These are phyloP conservation scores for Calvadosia cruxmelitensis DNA, from an alignment of 30 jellyfish, hydroid and myxozoan species.

Conservation along the genomic window DNA sequence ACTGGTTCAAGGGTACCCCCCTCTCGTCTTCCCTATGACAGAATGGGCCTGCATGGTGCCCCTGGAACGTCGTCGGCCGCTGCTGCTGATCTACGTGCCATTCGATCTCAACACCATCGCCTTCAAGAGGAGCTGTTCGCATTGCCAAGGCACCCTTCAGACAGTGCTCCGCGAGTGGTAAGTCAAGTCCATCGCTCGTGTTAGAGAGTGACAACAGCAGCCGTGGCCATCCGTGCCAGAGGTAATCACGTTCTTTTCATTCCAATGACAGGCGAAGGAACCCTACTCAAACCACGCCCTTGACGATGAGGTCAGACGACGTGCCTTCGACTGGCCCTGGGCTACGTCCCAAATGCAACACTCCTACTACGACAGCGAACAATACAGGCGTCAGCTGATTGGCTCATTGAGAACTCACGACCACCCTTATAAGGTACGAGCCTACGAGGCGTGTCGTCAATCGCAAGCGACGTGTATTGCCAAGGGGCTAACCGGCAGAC, in stretches of 20 bases:
- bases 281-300: conserved; percentile 54
- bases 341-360: conserved; percentile 44
- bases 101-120: conserved; percentile 77
- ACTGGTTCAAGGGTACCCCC: conserved; percentile 43
- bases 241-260: too few relatives aligned
- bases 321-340: conserved; percentile 92
- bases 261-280: conserved; percentile 88
- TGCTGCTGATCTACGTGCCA: conserved; percentile 41
- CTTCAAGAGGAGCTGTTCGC: conserved; percentile 64
- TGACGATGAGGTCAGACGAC: conserved; percentile 85
- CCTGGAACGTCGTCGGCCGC: not conserved
- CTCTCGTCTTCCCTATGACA: conserved; percentile 68
- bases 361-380: conserved; percentile 44
- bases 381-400: conserved; percentile 60
- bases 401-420: conserved; percentile 48
- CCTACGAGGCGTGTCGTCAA: too few relatives aligned
- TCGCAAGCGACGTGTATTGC: too few relatives aligned
- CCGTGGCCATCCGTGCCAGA: too few relatives aligned
- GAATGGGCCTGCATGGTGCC: conserved; percentile 29
- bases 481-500: not conserved
- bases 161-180: not conserved
- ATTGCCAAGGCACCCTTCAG: conserved; percentile 34
- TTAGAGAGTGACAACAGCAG: too few relatives aligned
- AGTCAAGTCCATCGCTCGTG: too few relatives aligned
- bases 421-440: conserved; percentile 47